Evolutionary conservation across 2,888 invertebrate genomes (phyloP).

Genomic region (Dastarcus helophoroides): DNA sequence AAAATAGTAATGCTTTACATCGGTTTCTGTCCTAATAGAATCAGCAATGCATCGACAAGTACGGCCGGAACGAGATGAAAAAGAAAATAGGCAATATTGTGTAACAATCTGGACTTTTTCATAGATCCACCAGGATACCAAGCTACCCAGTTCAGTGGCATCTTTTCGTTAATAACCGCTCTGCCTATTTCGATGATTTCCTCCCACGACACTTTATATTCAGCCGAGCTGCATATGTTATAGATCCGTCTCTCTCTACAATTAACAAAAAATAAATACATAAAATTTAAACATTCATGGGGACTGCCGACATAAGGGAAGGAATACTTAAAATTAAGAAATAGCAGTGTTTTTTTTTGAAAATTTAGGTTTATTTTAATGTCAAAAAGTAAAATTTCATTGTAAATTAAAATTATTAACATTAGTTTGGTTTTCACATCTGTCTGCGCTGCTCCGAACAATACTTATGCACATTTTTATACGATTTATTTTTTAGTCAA

Average conservation of each 20-base stretch:
- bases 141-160: slow-evolving; percentile 70
- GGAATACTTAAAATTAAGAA: too few species aligned
- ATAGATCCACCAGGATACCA: slow-evolving; percentile 73
- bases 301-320: not conserved
- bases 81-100: slow-evolving; percentile 69
- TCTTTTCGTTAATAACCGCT: slow-evolving; percentile 56
- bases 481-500: too few species aligned
- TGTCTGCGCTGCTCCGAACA: too few species aligned
- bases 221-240: slow-evolving; percentile 44
- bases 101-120: slow-evolving; percentile 54
- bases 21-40: slow-evolving; percentile 72
- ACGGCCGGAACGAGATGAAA: slow-evolving; percentile 87
- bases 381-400: too few species aligned
- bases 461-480: too few species aligned
- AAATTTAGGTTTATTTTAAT: too few species aligned
- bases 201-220: slow-evolving; percentile 57
- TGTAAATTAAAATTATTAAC: too few species aligned
- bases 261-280: slow-evolving; percentile 1
- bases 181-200: slow-evolving; percentile 69
- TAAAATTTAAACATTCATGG: not conserved
- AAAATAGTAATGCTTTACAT: too few species aligned
- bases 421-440: too few species aligned
- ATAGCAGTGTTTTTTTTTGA: too few species aligned
- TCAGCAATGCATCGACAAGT: slow-evolving; percentile 63
- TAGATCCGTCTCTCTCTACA: slow-evolving; percentile 64